A percentile compares a stretch with the other conserved stretches of the same genome.
phyloP scores from a whole-genome alignment of 2,888 invertebrate genomes.

The Alentia gelatinosa region DNA sequence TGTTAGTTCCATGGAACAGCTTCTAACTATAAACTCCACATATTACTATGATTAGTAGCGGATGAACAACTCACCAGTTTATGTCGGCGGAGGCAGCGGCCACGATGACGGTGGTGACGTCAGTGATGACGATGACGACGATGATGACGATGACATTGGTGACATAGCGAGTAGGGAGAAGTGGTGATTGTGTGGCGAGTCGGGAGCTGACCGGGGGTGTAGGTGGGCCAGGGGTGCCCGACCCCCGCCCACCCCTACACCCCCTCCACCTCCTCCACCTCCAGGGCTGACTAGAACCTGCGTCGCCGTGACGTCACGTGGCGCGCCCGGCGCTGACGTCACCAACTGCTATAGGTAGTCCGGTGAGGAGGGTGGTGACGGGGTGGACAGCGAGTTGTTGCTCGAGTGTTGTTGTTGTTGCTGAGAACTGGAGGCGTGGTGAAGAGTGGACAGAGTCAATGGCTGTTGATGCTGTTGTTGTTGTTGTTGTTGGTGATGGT shows the following conservation, averaged over 20 bases:
- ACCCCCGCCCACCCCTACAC: not conserved
- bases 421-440: not conserved
- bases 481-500: constrained; percentile 1
- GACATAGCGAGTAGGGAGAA: not conserved
- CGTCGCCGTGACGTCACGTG: constrained; percentile 14
- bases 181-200: not conserved
- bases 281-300: constrained; percentile 29
- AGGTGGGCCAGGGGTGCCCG: not conserved
- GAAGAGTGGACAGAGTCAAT: constrained; percentile 36
- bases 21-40: too few relatives aligned
- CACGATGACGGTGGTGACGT: not conserved
- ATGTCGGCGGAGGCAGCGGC: not conserved
- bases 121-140: not conserved
- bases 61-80: not conserved
- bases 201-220: not conserved
- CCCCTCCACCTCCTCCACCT: not conserved
- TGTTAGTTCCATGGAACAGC: too few relatives aligned
- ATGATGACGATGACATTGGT: not conserved
- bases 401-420: constrained; percentile 32
- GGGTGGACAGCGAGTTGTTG: constrained; percentile 37
- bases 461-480: constrained; percentile 18
- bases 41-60: too few relatives aligned
- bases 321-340: not conserved
- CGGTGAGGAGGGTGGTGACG: constrained; percentile 28
- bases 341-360: constrained; percentile 41